Evolutionary conservation across 2,888 invertebrate genomes (phyloP).

Genomic region (Pterostichus madidus): DNA sequence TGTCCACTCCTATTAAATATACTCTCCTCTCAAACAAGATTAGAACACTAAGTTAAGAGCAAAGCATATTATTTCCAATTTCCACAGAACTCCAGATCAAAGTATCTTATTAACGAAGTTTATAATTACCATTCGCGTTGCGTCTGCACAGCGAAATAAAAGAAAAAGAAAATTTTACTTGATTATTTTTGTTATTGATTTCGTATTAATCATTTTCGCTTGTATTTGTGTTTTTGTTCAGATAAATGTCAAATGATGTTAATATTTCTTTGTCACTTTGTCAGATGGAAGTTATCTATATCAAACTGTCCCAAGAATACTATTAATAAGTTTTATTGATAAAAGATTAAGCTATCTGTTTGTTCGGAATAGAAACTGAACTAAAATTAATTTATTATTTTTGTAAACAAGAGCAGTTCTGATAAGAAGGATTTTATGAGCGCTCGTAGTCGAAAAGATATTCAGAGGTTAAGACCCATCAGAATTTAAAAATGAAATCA

Average conservation of each 20-base stretch:
- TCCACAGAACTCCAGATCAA: neutral
- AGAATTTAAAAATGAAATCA: no score
- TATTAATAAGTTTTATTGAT: neutral
- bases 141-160: neutral
- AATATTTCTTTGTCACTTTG: conserved; percentile 25
- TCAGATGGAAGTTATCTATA: neutral
- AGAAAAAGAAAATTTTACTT: neutral
- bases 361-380: neutral
- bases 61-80: neutral
- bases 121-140: conserved; percentile 17
- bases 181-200: neutral
- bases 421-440: no score
- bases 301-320: neutral
- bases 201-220: conserved; percentile 16
- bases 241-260: conserved; percentile 20
- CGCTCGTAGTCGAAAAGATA: no score
- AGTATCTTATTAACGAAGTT: conserved; percentile 12
- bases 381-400: neutral
- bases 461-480: no score
- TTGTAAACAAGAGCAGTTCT: no score
- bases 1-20: neutral
- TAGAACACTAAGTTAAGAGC: neutral
- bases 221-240: neutral
- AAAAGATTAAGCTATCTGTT: conserved; percentile 11
- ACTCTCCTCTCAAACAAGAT: neutral